phyloP scores from a whole-genome alignment of 2,888 invertebrate species.

The Tenthredo distinguenda region DNA sequence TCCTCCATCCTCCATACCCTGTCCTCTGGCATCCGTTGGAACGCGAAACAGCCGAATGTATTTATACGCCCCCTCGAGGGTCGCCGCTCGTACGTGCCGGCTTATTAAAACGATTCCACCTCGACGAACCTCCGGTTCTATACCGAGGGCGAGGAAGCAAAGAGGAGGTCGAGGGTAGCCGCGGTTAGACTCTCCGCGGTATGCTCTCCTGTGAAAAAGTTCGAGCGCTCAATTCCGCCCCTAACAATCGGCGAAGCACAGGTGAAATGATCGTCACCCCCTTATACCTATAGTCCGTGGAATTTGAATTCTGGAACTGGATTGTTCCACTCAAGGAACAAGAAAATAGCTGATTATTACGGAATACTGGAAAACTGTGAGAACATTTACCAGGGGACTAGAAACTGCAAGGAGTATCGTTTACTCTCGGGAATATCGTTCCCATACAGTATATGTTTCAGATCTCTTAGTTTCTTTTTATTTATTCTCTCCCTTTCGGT shows the following conservation, averaged over 20 bases:
- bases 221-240: neutral
- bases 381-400: constrained; percentile 13
- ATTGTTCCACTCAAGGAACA: neutral
- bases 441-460: neutral
- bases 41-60: constrained; percentile 66
- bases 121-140: constrained; percentile 32
- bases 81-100: constrained; percentile 61
- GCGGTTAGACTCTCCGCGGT: neutral
- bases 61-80: constrained; percentile 68
- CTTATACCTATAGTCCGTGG: neutral
- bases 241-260: neutral
- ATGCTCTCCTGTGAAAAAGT: constrained; percentile 18
- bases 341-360: neutral
- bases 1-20: constrained; percentile 42
- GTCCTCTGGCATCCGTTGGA: constrained; percentile 56
- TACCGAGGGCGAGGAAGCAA: neutral
- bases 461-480: neutral
- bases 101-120: constrained; percentile 74
- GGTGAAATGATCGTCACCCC: neutral
- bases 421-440: neutral
- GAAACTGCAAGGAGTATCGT: neutral
- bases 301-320: neutral
- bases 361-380: neutral
- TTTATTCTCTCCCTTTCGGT: neutral
- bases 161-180: constrained; percentile 2